Evolutionary conservation across 2,888 invertebrate genomes (phyloP).

Genomic region (Fabriciana adippe): DNA sequence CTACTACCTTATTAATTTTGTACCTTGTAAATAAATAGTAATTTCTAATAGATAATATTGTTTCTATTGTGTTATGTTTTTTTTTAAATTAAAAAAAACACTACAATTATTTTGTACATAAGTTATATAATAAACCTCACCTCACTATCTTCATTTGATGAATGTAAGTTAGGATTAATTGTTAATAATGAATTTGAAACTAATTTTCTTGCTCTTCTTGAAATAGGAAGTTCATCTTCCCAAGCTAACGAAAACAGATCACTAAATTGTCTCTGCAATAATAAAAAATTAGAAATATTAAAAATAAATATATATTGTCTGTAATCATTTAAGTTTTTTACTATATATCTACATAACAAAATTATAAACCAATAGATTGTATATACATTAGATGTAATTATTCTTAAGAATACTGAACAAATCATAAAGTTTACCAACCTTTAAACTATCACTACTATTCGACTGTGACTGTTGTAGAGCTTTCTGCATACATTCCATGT

Average conservation of each 20-base stretch:
- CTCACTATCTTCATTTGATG: slow-evolving; percentile 92
- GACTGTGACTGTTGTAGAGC: slow-evolving; percentile 94
- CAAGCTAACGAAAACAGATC: slow-evolving; percentile 95
- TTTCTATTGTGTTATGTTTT: too few relatives aligned
- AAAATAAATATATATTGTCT: background rate
- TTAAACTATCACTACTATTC: slow-evolving; percentile 93
- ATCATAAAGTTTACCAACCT: slow-evolving; percentile 70
- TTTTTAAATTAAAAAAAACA: background rate
- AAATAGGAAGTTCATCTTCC: slow-evolving; percentile 90
- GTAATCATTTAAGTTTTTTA: background rate
- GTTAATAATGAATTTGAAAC: slow-evolving; percentile 80
- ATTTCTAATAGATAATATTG: too few relatives aligned
- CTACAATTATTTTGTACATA: background rate
- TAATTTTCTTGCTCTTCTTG: slow-evolving; percentile 84
- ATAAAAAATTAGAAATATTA: background rate
- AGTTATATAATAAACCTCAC: slow-evolving; percentile 48
- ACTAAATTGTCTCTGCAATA: slow-evolving; percentile 90
- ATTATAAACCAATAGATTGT: too few relatives aligned
- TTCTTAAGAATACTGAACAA: background rate
- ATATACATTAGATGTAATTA: too few relatives aligned
- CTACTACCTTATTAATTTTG: too few relatives aligned
- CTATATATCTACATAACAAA: background rate
- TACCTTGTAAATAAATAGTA: too few relatives aligned
- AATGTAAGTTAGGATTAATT: slow-evolving; percentile 81
- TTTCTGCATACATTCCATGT: slow-evolving; percentile 94